Percentiles rank a stretch among this genome's conserved stretches.
Conservation (phyloP, 2,888 invertebrate species). For the Gymnoscelis rufifasciata region DNA sequence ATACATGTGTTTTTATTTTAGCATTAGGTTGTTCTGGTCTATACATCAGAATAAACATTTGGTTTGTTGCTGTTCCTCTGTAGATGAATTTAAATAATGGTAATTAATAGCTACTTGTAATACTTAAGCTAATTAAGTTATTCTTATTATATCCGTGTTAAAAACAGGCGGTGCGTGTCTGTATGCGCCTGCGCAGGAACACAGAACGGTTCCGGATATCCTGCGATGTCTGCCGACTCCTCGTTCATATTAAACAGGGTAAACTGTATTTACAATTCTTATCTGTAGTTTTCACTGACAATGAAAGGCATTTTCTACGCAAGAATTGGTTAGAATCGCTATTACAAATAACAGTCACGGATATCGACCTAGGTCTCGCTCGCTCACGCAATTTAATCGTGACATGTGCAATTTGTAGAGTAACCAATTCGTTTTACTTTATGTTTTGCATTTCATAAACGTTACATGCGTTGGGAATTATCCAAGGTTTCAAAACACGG, state of each 20-base stretch:
- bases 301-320: conserved; percentile 37
- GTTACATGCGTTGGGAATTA: neutral
- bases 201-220: conserved; percentile 61
- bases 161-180: conserved; percentile 34
- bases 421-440: too few relatives aligned
- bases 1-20: neutral
- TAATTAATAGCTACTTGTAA: conserved; percentile 2
- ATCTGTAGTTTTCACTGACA: conserved; percentile 33
- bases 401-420: too few relatives aligned
- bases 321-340: conserved; percentile 14
- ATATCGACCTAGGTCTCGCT: neutral
- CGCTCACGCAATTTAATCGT: neutral
- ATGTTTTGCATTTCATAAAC: neutral
- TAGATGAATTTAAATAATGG: neutral
- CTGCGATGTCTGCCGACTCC: conserved; percentile 48
- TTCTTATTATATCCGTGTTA: conserved; percentile 31
- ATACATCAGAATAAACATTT: too few relatives aligned
- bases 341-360: conserved; percentile 6
- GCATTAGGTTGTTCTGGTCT: neutral
- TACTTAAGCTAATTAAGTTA: conserved; percentile 9
- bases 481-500: neutral
- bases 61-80: too few relatives aligned
- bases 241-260: conserved; percentile 50
- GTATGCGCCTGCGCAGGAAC: conserved; percentile 33
- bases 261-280: conserved; percentile 31